A percentile compares a stretch with the other conserved stretches of the same genome.
These are phyloP conservation scores for Crioceris asparagi DNA, from an alignment of 2,888 invertebrate species.

Conservation along the genomic window DNA sequence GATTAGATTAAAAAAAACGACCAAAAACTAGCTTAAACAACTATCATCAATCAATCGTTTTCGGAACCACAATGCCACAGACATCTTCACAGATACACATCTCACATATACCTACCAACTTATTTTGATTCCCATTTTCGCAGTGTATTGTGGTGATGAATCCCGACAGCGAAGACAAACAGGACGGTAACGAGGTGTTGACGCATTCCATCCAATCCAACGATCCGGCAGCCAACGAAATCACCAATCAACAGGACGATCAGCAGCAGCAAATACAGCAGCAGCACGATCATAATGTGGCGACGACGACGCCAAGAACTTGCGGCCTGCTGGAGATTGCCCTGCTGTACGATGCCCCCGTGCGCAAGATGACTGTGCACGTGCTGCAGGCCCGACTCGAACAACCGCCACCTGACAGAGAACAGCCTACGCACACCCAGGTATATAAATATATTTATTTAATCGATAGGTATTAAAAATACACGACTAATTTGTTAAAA, in stretches of 20 bases:
- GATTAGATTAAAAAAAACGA: too few relatives aligned
- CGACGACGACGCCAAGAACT: too few relatives aligned
- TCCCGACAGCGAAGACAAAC: too few relatives aligned
- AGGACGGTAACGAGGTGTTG: too few relatives aligned
- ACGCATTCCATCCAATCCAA: too few relatives aligned
- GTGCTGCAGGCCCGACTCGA: slow-evolving; percentile 79
- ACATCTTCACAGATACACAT: neutral
- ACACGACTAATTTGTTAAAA: too few relatives aligned
- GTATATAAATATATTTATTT: too few relatives aligned
- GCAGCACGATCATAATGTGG: too few relatives aligned
- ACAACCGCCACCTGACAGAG: slow-evolving; percentile 52
- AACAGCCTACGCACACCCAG: slow-evolving; percentile 59
- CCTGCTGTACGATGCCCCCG: slow-evolving; percentile 80
- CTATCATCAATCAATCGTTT: too few relatives aligned
- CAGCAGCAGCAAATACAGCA: slow-evolving; percentile 43
- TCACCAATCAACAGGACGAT: slow-evolving; percentile 7
- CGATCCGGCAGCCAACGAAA: too few relatives aligned
- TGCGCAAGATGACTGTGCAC: slow-evolving; percentile 86
- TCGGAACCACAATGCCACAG: neutral
- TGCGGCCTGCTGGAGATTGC: slow-evolving; percentile 81
- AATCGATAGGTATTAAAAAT: too few relatives aligned
- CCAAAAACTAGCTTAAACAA: too few relatives aligned
- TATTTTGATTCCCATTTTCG: slow-evolving; percentile 11
- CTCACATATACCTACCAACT: neutral
- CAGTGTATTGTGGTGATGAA: slow-evolving; percentile 46